Evolutionary conservation across 2,797 vertebrate genomes (phyloP).

Genomic region (Liasis olivaceus): DNA sequence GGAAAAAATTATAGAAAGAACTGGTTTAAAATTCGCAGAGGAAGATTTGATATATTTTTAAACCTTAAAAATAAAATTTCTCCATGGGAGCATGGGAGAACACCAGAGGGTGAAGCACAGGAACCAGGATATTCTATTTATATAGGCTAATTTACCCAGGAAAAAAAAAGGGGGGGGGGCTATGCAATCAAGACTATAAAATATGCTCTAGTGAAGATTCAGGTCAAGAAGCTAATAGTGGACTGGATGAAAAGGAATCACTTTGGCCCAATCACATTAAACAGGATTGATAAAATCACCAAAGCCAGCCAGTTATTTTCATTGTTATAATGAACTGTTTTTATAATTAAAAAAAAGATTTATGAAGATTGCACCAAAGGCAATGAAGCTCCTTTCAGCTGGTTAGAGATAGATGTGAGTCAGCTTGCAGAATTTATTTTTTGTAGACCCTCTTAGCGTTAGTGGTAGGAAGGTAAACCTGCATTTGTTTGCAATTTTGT

Average conservation of each 20-base stretch:
- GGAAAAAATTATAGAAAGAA: background rate
- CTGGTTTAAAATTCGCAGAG: background rate
- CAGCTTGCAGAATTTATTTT: background rate
- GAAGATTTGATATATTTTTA: background rate
- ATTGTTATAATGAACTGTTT: constrained; percentile 50
- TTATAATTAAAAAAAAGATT: constrained; percentile 59
- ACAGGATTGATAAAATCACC: constrained; percentile 60
- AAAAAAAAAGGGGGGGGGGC: background rate
- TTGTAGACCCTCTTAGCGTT: background rate
- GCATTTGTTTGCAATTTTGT: background rate
- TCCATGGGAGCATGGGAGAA: constrained; percentile 16
- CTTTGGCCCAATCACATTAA: constrained; percentile 59
- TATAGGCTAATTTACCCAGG: constrained; percentile 58
- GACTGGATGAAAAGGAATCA: constrained; percentile 60
- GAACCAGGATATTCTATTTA: constrained; percentile 55
- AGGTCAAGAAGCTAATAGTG: constrained; percentile 68
- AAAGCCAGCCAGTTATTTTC: constrained; percentile 62
- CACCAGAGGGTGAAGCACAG: constrained; percentile 40
- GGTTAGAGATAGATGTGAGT: background rate
- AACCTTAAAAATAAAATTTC: background rate
- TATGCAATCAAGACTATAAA: constrained; percentile 67
- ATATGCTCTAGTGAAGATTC: constrained; percentile 66
- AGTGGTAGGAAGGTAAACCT: background rate
- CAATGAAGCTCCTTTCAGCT: background rate
- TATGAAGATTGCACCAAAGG: constrained; percentile 6